Evolutionary conservation across 2,113 vertebrate genomes (phyloP), one percentile per base, ranked within the genome.

Genomic region (Oceanodroma tethys): DNA sequence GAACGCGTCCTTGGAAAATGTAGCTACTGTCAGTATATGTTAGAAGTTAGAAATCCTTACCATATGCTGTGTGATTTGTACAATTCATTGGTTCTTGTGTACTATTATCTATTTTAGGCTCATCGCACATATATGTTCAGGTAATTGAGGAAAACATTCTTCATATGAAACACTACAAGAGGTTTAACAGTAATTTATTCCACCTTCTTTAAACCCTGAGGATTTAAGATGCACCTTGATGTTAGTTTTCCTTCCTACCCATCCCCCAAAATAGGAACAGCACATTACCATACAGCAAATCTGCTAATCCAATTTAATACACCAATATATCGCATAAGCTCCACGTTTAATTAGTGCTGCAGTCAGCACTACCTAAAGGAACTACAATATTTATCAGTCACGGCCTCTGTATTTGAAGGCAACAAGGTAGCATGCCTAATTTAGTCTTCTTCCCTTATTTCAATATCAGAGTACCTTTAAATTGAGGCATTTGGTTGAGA

Each of bases 51-150:
- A 82, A 97, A 93, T 81, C 97, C 99, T 98, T 98, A 99, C 99
- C 99, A 97, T 98, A 98, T 86, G 99, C 99, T 58, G 97, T 98
- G 65, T 95, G 98, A 94, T 99, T 99, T 88, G 97, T 98, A 97
- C 99, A 99, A 93, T 98, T 99, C 96, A 99, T 98, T 60, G 99
- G 99, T 92, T 99, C 99, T 97, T 99, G 99, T 9, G 99, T 99
- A 34, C 97, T 97, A 81, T 99, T 98, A 67, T 99, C 98, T 94
- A 99, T 99, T 98, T 98, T 98, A 34, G 99, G 99, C 52, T 98
- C 98, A 71, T 98, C 98, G 42, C 99, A 99, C 75, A 98, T 97
- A 98, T 99, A 99, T 96, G 97, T 98, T 96, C 82, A 93, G 95
- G 83, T 94, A 98, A 99, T 98, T 98, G 99, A 99, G 99, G 98